Percentiles rank a stretch among this genome's conserved stretches.
Conservation (phyloP, 92 coral and sea anemone species). For the Pocillopora meandrina region DNA sequence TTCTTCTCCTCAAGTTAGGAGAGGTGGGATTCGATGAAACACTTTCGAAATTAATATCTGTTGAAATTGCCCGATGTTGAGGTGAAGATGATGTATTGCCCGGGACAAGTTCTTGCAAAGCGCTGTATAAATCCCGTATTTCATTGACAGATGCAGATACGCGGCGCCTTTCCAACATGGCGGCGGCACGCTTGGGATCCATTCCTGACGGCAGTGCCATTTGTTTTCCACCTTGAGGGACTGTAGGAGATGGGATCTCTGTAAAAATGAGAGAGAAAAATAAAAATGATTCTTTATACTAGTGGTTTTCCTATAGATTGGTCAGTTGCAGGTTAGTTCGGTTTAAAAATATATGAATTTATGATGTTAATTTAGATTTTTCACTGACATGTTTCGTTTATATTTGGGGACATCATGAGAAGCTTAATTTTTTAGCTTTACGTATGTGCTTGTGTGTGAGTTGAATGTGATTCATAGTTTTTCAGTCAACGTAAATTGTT, state of each 20-base stretch:
- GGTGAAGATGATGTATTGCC: constrained; percentile 24
- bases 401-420: too few relatives aligned
- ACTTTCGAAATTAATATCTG: constrained; percentile 3
- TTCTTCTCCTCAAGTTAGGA: constrained; percentile 18
- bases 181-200: constrained; percentile 31
- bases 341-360: too few relatives aligned
- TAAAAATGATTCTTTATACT: too few relatives aligned
- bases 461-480: too few relatives aligned
- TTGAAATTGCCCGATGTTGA: constrained; percentile 7
- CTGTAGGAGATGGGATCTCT: constrained; percentile 37
- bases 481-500: too few relatives aligned
- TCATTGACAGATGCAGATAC: constrained; percentile 80
- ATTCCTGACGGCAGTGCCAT: constrained; percentile 31
- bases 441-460: too few relatives aligned
- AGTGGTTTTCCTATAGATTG: neutral
- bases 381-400: too few relatives aligned
- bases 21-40: constrained; percentile 29
- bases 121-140: constrained; percentile 71
- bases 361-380: too few relatives aligned
- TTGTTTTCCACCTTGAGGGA: constrained; percentile 32
- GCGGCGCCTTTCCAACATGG: constrained; percentile 52
- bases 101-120: constrained; percentile 85
- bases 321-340: too few relatives aligned
- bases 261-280: neutral
- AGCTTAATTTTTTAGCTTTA: too few relatives aligned